phyloP scores from a whole-genome alignment of 1,140 invertebrate species.

The Aphelenchoides avenae region DNA sequence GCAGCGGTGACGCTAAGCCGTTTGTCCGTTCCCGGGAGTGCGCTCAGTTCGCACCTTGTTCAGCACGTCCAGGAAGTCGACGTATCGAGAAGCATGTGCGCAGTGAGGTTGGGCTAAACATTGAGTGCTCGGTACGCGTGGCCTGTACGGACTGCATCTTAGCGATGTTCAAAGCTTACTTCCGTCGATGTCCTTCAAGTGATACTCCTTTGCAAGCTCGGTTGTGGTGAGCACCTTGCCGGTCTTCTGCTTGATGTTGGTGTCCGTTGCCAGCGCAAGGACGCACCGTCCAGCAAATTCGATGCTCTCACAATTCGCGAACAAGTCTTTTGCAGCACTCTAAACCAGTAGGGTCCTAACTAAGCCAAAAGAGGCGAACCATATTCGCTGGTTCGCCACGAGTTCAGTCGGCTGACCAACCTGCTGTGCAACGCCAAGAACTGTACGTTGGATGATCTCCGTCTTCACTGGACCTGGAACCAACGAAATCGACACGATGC shows the following conservation, averaged over 20 bases:
- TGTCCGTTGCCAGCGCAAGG: conserved; percentile 9
- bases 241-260: conserved; percentile 12
- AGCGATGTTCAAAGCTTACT: background rate
- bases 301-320: conserved; percentile 20
- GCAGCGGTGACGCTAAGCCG: too few relatives aligned
- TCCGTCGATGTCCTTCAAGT: conserved; percentile 18
- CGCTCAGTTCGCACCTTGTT: too few relatives aligned
- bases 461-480: conserved; percentile 60
- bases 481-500: conserved; percentile 59
- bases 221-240: conserved; percentile 14
- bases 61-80: too few relatives aligned
- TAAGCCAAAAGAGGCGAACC: background rate
- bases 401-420: background rate
- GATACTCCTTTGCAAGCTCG: conserved; percentile 14
- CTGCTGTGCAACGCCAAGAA: conserved; percentile 12
- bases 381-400: background rate
- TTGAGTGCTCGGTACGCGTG: too few relatives aligned
- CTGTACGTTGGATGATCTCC: conserved; percentile 18
- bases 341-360: background rate
- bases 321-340: conserved; percentile 9
- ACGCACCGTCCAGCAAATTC: conserved; percentile 24
- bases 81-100: too few relatives aligned
- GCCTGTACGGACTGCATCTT: background rate
- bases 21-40: too few relatives aligned
- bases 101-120: too few relatives aligned